phyloP scores from a whole-genome alignment of 2,888 invertebrate genomes.

The Drosophila setosimentum region DNA sequence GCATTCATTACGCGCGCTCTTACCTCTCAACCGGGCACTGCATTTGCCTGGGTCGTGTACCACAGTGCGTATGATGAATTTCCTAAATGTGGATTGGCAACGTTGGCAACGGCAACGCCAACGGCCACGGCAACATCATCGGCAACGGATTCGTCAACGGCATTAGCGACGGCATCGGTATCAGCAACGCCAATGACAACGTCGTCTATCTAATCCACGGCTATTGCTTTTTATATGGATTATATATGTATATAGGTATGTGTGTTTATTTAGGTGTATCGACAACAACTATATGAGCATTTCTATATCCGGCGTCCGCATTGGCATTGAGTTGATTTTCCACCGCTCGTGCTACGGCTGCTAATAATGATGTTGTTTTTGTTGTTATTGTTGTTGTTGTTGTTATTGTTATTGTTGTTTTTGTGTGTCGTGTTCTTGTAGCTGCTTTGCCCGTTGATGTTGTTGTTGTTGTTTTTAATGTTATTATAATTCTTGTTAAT shows the following conservation, averaged over 20 bases:
- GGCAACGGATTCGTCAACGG: neutral
- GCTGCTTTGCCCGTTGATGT: slow-evolving; percentile 3
- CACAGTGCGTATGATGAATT: slow-evolving; percentile 77
- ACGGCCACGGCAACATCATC: slow-evolving; percentile 2
- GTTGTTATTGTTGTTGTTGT: slow-evolving; percentile 1
- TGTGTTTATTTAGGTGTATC: slow-evolving; percentile 2
- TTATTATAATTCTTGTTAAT: slow-evolving; percentile 52
- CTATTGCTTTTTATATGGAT: slow-evolving; percentile 53
- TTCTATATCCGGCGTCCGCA: slow-evolving; percentile 64
- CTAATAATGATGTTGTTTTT: slow-evolving; percentile 10
- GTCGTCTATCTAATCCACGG: slow-evolving; percentile 59
- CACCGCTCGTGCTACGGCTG: slow-evolving; percentile 40
- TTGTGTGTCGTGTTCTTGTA: neutral
- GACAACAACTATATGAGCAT: slow-evolving; percentile 38
- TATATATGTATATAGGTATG: slow-evolving; percentile 12
- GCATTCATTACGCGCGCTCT: slow-evolving; percentile 27
- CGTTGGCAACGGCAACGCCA: slow-evolving; percentile 13
- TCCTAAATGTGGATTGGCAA: slow-evolving; percentile 53
- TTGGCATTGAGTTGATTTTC: slow-evolving; percentile 77
- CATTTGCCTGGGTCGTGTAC: slow-evolving; percentile 66
- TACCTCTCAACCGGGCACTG: slow-evolving; percentile 64
- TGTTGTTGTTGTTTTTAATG: slow-evolving; percentile 37
- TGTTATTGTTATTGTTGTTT: neutral
- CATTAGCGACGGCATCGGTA: slow-evolving; percentile 19
- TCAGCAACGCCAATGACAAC: slow-evolving; percentile 22